Conservation (phyloP, 1,140 invertebrate genomes). For the Microvelia longipes region DNA sequence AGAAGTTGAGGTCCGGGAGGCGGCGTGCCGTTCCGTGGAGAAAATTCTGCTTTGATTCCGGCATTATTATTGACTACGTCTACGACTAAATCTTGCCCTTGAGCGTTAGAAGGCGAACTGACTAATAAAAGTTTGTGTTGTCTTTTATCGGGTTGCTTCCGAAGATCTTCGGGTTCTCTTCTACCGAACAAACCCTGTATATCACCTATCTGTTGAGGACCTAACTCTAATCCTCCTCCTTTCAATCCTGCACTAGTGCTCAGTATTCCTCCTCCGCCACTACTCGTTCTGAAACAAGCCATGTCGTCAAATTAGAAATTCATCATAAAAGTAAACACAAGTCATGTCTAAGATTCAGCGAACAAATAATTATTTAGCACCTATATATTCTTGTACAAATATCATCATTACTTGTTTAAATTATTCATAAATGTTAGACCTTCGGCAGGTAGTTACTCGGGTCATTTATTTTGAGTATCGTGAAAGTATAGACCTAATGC, state of each 20-base stretch:
- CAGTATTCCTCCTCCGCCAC: constrained; percentile 31
- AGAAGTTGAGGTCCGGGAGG: constrained; percentile 33
- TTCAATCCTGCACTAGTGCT: constrained; percentile 40
- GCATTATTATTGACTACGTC: constrained; percentile 31
- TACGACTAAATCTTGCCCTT: constrained; percentile 31
- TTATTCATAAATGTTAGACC: too few relatives aligned
- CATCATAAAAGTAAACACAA: too few relatives aligned
- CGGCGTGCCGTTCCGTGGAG: constrained; percentile 34
- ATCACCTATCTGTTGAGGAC: constrained; percentile 36
- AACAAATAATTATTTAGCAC: too few relatives aligned
- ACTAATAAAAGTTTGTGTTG: constrained; percentile 22
- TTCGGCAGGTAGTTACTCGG: too few relatives aligned
- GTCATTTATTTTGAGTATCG: too few relatives aligned
- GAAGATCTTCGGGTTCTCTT: constrained; percentile 48
- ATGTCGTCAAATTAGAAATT: too few relatives aligned
- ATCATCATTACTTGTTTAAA: too few relatives aligned
- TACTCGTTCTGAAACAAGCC: constrained; percentile 10
- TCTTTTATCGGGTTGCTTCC: constrained; percentile 30
- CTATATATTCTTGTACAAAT: too few relatives aligned
- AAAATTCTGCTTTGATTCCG: constrained; percentile 33
- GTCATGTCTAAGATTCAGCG: too few relatives aligned
- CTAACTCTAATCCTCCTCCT: constrained; percentile 33
- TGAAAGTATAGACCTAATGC: too few relatives aligned
- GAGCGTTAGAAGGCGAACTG: constrained; percentile 21
- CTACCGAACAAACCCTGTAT: constrained; percentile 47